These are phyloP conservation scores for Cyclopterus lumpus DNA, from an alignment of 2,797 vertebrate species.

Conservation along the genomic window DNA sequence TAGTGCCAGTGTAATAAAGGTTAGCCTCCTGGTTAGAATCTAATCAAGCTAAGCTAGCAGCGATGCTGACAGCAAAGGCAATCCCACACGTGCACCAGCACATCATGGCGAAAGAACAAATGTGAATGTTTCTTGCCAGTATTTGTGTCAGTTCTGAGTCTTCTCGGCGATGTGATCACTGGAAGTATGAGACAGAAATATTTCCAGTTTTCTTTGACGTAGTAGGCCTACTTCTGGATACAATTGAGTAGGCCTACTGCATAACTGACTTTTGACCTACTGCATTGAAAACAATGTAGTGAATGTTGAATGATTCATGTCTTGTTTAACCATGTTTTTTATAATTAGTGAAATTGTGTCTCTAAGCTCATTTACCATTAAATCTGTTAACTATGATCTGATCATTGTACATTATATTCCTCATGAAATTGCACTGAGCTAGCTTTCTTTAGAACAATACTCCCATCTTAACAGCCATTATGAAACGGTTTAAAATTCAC, in stretches of 20 bases:
- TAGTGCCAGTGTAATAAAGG: not conserved
- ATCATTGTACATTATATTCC: slow-evolving; percentile 18
- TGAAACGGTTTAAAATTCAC: slow-evolving; percentile 8
- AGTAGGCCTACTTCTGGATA: not conserved
- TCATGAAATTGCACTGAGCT: slow-evolving; percentile 17
- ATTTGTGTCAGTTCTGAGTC: not conserved
- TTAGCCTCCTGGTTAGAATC: not conserved
- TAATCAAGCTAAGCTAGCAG: slow-evolving; percentile 5
- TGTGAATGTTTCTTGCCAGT: not conserved
- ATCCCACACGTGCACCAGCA: too few relatives aligned
- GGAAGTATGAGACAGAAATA: not conserved
- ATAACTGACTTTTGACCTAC: not conserved
- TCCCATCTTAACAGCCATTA: not conserved
- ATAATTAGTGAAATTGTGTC: not conserved
- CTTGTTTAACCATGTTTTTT: not conserved
- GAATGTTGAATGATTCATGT: slow-evolving; percentile 17
- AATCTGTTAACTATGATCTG: not conserved
- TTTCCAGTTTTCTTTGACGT: not conserved
- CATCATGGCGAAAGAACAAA: not conserved
- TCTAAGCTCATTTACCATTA: slow-evolving; percentile 8
- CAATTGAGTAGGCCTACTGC: not conserved
- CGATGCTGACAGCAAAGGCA: not conserved
- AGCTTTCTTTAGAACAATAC: not conserved
- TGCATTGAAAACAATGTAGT: not conserved
- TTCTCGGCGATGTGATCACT: not conserved